phyloP scores from a whole-genome alignment of 2,113 vertebrate genomes.

The Ceratotherium simum region DNA sequence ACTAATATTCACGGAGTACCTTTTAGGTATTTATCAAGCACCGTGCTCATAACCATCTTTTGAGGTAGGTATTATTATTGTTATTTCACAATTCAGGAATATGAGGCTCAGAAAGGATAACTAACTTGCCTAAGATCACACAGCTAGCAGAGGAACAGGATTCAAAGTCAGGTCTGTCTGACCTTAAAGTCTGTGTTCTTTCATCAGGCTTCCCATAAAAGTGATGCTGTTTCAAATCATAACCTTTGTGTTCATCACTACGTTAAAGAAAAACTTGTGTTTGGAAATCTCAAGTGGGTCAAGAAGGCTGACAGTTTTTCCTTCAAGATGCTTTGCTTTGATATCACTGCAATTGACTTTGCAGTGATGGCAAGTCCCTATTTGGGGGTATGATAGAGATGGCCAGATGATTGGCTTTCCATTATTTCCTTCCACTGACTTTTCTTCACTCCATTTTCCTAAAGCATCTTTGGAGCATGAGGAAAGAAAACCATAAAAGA shows the following conservation, averaged over 20 bases:
- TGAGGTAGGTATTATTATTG: neutral
- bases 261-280: neutral
- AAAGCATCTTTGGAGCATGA: conserved; percentile 53
- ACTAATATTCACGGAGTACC: neutral
- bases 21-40: neutral
- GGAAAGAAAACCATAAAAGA: conserved; percentile 70
- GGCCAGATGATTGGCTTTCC: conserved; percentile 41
- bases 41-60: neutral
- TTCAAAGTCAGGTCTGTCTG: conserved; percentile 6
- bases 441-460: conserved; percentile 29
- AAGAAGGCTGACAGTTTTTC: conserved; percentile 17
- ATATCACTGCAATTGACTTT: neutral
- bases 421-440: conserved; percentile 14
- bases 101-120: neutral
- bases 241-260: neutral
- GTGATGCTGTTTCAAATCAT: neutral
- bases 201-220: neutral
- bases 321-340: conserved; percentile 22
- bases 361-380: neutral
- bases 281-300: conserved; percentile 37
- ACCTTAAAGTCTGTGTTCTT: neutral
- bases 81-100: neutral
- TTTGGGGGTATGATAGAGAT: neutral
- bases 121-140: neutral
- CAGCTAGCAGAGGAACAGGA: neutral